Evolutionary conservation across 1,140 invertebrate genomes (phyloP).

Genomic region (Rhizoglyphus robini): DNA sequence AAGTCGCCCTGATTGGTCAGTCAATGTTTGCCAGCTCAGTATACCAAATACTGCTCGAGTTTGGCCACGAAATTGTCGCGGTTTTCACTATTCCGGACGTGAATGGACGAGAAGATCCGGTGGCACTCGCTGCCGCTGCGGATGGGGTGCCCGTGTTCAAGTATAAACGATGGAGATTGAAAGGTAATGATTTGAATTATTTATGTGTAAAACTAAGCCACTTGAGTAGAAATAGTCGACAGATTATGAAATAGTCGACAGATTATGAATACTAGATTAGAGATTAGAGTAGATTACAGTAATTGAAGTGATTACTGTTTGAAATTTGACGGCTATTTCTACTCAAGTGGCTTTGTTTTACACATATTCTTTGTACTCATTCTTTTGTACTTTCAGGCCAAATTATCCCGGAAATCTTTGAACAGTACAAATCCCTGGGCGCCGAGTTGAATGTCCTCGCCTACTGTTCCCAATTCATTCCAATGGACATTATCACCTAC

Average conservation of each 20-base stretch:
- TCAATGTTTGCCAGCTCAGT: constrained; percentile 88
- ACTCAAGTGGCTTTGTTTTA: too few relatives aligned
- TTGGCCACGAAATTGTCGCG: constrained; percentile 74
- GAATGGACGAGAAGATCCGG: constrained; percentile 59
- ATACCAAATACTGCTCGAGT: constrained; percentile 59
- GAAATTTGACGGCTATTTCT: too few relatives aligned
- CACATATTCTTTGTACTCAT: too few relatives aligned
- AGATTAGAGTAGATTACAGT: too few relatives aligned
- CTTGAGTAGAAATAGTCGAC: too few relatives aligned
- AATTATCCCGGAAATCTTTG: constrained; percentile 62
- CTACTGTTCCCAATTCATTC: constrained; percentile 93
- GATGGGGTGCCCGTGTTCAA: constrained; percentile 79
- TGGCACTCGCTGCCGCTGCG: constrained; percentile 59
- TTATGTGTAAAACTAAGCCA: too few relatives aligned
- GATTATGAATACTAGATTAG: too few relatives aligned
- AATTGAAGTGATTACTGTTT: too few relatives aligned
- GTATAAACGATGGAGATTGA: constrained; percentile 71
- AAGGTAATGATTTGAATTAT: too few relatives aligned
- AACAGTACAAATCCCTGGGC: constrained; percentile 66
- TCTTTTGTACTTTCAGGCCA: constrained; percentile 39
- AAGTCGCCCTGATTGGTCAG: constrained; percentile 84
- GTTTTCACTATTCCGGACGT: constrained; percentile 73
- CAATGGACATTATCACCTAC: constrained; percentile 84
- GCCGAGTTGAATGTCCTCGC: constrained; percentile 88
- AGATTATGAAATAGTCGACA: too few relatives aligned